Conservation (phyloP, 2,888 invertebrate species). For the Xylota segnis region DNA sequence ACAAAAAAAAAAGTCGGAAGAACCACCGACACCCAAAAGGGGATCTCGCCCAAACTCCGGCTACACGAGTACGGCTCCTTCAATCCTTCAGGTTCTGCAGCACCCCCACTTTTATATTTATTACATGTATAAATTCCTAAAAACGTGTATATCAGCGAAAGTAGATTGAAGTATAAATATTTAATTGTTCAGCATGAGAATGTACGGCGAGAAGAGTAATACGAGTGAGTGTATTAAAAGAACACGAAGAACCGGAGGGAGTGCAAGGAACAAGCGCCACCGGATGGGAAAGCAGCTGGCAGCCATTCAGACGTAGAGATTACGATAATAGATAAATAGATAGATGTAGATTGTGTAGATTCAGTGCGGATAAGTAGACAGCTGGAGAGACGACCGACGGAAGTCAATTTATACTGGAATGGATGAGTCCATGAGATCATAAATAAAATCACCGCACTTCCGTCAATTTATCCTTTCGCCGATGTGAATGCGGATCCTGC, state of each 20-base stretch:
- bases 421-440: slow-evolving; percentile 42
- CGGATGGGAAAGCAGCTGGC: slow-evolving; percentile 53
- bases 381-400: not conserved
- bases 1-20: slow-evolving; percentile 6
- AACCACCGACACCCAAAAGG: slow-evolving; percentile 37
- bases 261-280: slow-evolving; percentile 8
- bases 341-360: slow-evolving; percentile 28
- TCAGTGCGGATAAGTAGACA: slow-evolving; percentile 16
- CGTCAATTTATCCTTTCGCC: slow-evolving; percentile 27
- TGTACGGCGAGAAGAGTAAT: slow-evolving; percentile 38
- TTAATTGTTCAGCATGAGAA: slow-evolving; percentile 77
- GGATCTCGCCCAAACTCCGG: slow-evolving; percentile 25
- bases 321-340: slow-evolving; percentile 56
- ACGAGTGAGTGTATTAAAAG: slow-evolving; percentile 50
- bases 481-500: not conserved
- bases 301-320: slow-evolving; percentile 53
- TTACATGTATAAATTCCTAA: slow-evolving; percentile 79
- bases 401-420: slow-evolving; percentile 42
- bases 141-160: slow-evolving; percentile 78
- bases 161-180: slow-evolving; percentile 79
- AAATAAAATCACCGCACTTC: slow-evolving; percentile 48
- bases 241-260: slow-evolving; percentile 23
- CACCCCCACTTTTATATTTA: slow-evolving; percentile 78
- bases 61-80: slow-evolving; percentile 44
- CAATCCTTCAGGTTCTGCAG: slow-evolving; percentile 71